Base-by-base conservation (phyloP, 1,140 invertebrate species). In the Penaeus vannamei region DNA sequence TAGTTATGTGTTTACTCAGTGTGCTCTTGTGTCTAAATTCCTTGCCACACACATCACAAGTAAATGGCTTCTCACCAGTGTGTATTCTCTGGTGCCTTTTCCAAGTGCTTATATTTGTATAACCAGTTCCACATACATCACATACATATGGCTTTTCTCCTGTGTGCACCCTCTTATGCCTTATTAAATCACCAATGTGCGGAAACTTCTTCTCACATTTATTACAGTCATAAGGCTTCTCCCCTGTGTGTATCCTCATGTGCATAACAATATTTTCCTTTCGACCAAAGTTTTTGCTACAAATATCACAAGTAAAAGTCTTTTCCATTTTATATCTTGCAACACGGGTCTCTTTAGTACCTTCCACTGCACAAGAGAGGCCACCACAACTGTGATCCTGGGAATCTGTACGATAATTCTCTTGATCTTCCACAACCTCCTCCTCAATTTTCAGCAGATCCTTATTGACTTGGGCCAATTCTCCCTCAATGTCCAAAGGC, bases 191-290 rank as follows among this genome's bases (percentile, higher is more conserved):
- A 4, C 22, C 19, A 14, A 20, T 42, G 19, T 53, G 32, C 5
- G 42, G 26, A n/a, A 82, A 82, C 26, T 53, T 60, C 53, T 82
- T 82, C n/a, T 36, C 80, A 59, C 80, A 82, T 26, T 60, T 53
- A 26, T 46, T 17, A 82, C 80, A 82, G 12, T 5, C 46, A n/a
- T 23, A 53, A 0, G 36, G n/a, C 22, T n/a, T 82, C 17, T 82
- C 80, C 10, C 20, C 53, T 8, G 32, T 82, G 53, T 82, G 80
- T 23, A 46, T 82, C 29, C 76, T 29, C n/a, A 36, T 36, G 19
- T 79, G 76, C 20, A 36, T 23, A 79, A 36, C 26, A 46, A 79
- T 29, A 22, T 10, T 10, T 29, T 26, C 32, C 76, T 79, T 79
- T n/a, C 26, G 76, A 36, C 32, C 1, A 36, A 79, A 79, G 29